phyloP scores from a whole-genome alignment of 2,113 vertebrate genomes.

The Pluvianellus socialis region DNA sequence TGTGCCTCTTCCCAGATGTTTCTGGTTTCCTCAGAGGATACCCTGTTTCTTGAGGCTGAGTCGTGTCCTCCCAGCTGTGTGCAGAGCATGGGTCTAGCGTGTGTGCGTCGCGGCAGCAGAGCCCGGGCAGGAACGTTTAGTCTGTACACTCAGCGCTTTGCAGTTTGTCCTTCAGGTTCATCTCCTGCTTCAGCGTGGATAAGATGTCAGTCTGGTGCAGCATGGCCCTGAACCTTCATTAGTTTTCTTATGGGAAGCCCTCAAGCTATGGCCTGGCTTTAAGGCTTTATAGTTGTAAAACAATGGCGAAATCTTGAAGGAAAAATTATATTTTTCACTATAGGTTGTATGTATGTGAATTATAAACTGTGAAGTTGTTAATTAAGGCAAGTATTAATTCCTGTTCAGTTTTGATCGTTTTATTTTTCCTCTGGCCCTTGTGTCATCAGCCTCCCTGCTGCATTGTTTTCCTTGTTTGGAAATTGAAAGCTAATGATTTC shows the following conservation, averaged over 20 bases:
- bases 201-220: neutral
- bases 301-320: neutral
- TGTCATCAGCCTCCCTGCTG: neutral
- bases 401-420: neutral
- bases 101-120: neutral
- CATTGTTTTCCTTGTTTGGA: slow-evolving; percentile 9
- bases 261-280: neutral
- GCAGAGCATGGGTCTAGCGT: neutral
- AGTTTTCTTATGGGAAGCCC: neutral
- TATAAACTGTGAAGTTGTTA: neutral
- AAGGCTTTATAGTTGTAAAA: neutral
- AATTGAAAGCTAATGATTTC: slow-evolving; percentile 56
- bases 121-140: neutral
- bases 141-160: accelerated
- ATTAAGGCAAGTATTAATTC: neutral
- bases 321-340: neutral
- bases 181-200: neutral
- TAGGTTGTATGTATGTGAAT: neutral
- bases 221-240: neutral
- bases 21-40: neutral
- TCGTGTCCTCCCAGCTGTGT: neutral
- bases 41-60: neutral
- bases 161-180: neutral
- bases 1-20: neutral
- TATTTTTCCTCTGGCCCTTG: neutral